Percentiles rank a stretch among this genome's conserved stretches.
Evolutionary conservation across 92 coral and sea anemone genomes (phyloP).

Genomic region (Palythoa grandis): DNA sequence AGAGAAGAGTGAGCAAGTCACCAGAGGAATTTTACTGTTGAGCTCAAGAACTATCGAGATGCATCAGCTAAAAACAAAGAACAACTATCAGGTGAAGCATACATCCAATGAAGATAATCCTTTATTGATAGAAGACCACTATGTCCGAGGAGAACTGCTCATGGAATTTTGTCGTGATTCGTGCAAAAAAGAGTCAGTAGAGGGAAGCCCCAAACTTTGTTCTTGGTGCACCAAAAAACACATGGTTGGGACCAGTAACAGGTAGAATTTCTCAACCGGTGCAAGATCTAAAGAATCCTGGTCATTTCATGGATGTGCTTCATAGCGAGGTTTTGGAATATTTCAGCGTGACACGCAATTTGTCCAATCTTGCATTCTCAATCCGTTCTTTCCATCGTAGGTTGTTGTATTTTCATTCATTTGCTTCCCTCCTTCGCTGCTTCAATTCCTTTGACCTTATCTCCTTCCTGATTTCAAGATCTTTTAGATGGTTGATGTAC

Average conservation of each 20-base stretch:
- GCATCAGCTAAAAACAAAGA: constrained; percentile 22
- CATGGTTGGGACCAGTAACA: constrained; percentile 55
- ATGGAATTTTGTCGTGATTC: too few relatives aligned
- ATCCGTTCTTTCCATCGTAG: too few relatives aligned
- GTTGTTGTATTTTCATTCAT: too few relatives aligned
- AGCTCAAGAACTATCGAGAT: constrained; percentile 1
- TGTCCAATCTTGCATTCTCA: too few relatives aligned
- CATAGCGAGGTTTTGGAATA: too few relatives aligned
- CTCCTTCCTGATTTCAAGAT: too few relatives aligned
- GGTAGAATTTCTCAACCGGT: constrained; percentile 54
- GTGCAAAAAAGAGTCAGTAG: too few relatives aligned
- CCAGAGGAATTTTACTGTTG: constrained; percentile 25
- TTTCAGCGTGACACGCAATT: too few relatives aligned
- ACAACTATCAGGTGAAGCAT: constrained; percentile 45
- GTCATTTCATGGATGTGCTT: constrained; percentile 52
- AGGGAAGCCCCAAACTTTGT: too few relatives aligned
- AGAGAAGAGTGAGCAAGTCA: not conserved
- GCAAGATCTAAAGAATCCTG: constrained; percentile 54
- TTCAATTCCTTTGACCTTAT: too few relatives aligned
- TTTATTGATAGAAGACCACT: constrained; percentile 43
- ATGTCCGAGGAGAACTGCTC: constrained; percentile 49
- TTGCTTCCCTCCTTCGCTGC: too few relatives aligned
- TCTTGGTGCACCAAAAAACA: constrained; percentile 35
- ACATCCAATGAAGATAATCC: constrained; percentile 19
- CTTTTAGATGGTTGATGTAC: too few relatives aligned